A percentile compares a stretch with the other conserved stretches of the same genome.
phyloP scores from a whole-genome alignment of 2,888 invertebrate genomes.

The Baccha elongata region DNA sequence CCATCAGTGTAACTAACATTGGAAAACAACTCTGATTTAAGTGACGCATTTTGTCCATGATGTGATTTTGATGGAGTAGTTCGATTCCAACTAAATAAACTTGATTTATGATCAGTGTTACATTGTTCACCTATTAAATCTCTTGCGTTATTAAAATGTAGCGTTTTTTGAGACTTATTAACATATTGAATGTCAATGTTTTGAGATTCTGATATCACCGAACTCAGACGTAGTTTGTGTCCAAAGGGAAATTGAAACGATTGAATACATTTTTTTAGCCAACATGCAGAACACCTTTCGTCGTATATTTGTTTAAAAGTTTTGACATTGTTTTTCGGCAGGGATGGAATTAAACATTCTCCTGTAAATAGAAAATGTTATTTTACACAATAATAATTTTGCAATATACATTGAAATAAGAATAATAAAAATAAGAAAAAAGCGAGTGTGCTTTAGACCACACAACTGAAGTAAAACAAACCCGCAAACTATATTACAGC shows the following conservation, averaged over 20 bases:
- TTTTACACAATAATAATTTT: too few relatives aligned
- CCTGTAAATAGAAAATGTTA: conserved; percentile 83
- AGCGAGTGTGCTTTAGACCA: too few relatives aligned
- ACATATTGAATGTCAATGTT: conserved; percentile 8
- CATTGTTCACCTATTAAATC: neutral
- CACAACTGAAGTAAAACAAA: too few relatives aligned
- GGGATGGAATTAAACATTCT: conserved; percentile 88
- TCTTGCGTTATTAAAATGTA: conserved; percentile 70
- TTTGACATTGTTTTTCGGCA: conserved; percentile 86
- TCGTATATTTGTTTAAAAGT: conserved; percentile 86
- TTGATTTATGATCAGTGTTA: neutral
- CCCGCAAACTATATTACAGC: too few relatives aligned
- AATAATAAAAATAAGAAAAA: too few relatives aligned
- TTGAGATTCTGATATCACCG: conserved; percentile 85
- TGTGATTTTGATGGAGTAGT: neutral
- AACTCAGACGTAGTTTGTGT: conserved; percentile 86
- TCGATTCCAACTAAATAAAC: conserved; percentile 10
- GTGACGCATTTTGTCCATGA: neutral
- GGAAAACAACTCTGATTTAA: neutral
- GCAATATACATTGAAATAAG: too few relatives aligned
- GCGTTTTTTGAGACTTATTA: conserved; percentile 71
- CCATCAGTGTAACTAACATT: neutral
- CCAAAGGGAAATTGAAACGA: conserved; percentile 90
- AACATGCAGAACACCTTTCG: conserved; percentile 92
- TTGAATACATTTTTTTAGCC: conserved; percentile 92